Evolutionary conservation across 2,113 vertebrate species (phyloP), one percentile per base, ranked within the genome.

Genomic region (Notarius lentiginosus): DNA sequence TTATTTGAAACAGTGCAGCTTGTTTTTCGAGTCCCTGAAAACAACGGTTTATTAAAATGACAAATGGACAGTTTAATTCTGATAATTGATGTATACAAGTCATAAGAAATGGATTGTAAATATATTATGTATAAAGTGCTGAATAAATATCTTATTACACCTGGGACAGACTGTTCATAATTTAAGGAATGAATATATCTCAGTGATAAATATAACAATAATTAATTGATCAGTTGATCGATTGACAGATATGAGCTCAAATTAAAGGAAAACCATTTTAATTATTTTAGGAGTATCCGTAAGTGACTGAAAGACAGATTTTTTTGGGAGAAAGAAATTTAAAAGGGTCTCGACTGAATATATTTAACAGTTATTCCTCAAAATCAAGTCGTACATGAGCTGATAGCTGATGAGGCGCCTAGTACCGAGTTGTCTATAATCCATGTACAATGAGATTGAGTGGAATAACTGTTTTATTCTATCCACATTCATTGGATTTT

Each of bases 51-150:
- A 9, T 81, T 41, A 51, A 80, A 70, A 58, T 47, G n/a, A 73
- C 63, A 55, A 55, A 49, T 20, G 56, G 53, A 60, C 41, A 56
- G 24, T 79, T 56, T 68, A 70, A 68, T 27, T 82, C 66, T 68
- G 86, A 22, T 70, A 47, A 73, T 20, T n/a, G 60, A 7, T 41
- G 65, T 84, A 70, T 86, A 49, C 30, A 61, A 58, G 72, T 53
- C 30, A 51, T 30, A 49, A 51, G 34, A 73, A 61, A 81, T 12
- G 7, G 27, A 68, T 1, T 89, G 88, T 89, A 87, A 49, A 87
- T 89, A 89, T 66, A 70, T 56, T 87, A 87, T 92, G 90, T 87
- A 83, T 72, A 72, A 84, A 55, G 55, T 3, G 85, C 91, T 90
- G 86, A 90, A 86, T 89, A 90, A 90, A 90, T 70, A 86, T 66